These are phyloP conservation scores for Pectinophora gossypiella DNA, from an alignment of 1,140 invertebrate genomes.

Conservation along the genomic window DNA sequence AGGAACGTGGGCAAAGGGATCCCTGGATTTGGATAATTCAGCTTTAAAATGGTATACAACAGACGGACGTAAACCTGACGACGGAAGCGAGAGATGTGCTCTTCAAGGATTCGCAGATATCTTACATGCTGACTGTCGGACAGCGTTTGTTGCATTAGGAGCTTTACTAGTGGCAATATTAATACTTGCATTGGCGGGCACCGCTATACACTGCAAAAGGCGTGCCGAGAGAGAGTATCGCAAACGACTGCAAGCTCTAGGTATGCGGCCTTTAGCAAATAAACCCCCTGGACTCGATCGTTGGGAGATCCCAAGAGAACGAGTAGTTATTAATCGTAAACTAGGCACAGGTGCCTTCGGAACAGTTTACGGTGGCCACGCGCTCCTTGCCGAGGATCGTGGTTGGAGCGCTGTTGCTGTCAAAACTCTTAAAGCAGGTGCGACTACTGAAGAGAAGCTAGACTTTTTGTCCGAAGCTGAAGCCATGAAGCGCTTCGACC, in stretches of 20 bases:
- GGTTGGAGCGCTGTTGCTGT: constrained; percentile 93
- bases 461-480: constrained; percentile 96
- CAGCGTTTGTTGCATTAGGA: constrained; percentile 83
- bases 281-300: constrained; percentile 80
- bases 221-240: constrained; percentile 85
- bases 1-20: constrained; percentile 26
- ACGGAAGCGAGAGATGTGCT: constrained; percentile 82
- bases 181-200: constrained; percentile 77
- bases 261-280: constrained; percentile 80
- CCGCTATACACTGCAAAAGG: constrained; percentile 82
- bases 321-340: constrained; percentile 92
- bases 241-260: constrained; percentile 83
- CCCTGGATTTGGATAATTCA: constrained; percentile 11
- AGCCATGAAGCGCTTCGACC: constrained; percentile 93
- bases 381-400: constrained; percentile 79
- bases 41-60: constrained; percentile 77
- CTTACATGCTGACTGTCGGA: constrained; percentile 82
- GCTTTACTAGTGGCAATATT: constrained; percentile 80
- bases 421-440: constrained; percentile 91
- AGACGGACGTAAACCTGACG: constrained; percentile 77
- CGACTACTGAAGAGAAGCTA: constrained; percentile 90
- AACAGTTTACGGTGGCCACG: constrained; percentile 91
- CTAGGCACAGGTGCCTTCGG: constrained; percentile 94
- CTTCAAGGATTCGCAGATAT: constrained; percentile 79
- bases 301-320: constrained; percentile 90